A percentile compares a stretch with the other conserved stretches of the same genome.
Evolutionary conservation across 2,113 vertebrate genomes (phyloP).

Genomic region (Chunga burmeisteri): DNA sequence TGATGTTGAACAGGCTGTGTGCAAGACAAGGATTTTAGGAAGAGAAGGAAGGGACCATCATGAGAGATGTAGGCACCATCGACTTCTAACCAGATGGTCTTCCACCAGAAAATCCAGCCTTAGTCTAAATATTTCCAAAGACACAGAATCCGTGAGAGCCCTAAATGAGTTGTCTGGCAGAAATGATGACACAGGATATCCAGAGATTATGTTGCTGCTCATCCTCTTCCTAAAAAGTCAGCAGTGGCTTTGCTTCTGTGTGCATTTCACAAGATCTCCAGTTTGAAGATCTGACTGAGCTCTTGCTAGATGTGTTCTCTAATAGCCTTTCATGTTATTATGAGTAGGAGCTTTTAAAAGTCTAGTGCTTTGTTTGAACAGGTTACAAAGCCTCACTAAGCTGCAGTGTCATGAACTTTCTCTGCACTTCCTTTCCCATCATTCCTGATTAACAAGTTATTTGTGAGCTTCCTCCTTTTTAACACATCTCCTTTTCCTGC

Average conservation of each 20-base stretch:
- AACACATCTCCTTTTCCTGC: constrained; percentile 4
- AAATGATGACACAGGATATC: neutral
- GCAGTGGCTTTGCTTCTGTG: neutral
- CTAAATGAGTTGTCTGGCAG: neutral
- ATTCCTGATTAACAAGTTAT: constrained; percentile 18
- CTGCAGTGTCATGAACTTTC: neutral
- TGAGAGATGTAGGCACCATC: neutral
- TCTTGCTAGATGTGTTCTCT: neutral
- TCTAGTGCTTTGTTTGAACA: neutral
- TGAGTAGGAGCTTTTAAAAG: neutral
- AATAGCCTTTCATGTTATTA: neutral
- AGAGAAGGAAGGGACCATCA: neutral
- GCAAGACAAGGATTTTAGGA: neutral
- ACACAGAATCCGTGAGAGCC: neutral
- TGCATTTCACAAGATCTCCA: neutral
- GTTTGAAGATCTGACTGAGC: neutral
- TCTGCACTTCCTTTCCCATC: constrained; percentile 14
- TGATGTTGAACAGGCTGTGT: neutral
- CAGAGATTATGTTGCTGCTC: neutral
- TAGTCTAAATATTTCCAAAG: neutral
- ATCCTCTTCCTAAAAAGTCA: neutral
- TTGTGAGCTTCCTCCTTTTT: neutral
- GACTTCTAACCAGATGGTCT: neutral
- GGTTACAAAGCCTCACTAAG: neutral
- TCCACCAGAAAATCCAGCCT: neutral